Evolutionary conservation across 2,113 vertebrate genomes (phyloP).

Genomic region (Ivindomyrus marchei): DNA sequence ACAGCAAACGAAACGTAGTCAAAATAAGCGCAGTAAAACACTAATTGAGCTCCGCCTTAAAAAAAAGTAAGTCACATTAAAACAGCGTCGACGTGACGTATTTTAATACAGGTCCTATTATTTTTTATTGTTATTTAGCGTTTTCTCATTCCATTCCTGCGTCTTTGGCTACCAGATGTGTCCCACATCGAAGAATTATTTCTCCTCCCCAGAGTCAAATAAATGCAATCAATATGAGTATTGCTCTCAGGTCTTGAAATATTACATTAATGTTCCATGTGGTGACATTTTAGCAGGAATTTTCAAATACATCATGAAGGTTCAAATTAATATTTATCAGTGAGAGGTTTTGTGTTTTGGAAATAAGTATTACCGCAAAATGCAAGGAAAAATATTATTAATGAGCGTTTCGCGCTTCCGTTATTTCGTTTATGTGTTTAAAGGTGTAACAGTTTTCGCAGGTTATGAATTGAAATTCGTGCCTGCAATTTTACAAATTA

Average conservation of each 20-base stretch:
- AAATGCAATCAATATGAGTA: constrained; percentile 99
- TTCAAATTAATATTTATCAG: constrained; percentile 99
- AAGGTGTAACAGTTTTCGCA: background rate
- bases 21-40: constrained; percentile 51
- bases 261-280: constrained; percentile 99
- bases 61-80: constrained; percentile 63
- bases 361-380: constrained; percentile 74
- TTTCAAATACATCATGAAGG: constrained; percentile 99
- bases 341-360: constrained; percentile 99
- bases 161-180: constrained; percentile 99
- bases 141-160: constrained; percentile 91
- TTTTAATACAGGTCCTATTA: constrained; percentile 73
- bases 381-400: constrained; percentile 43
- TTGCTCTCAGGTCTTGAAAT: constrained; percentile 99
- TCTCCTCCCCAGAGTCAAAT: constrained; percentile 99
- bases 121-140: constrained; percentile 90
- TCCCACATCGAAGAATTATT: constrained; percentile 99
- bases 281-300: constrained; percentile 99
- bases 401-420: background rate
- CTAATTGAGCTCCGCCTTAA: constrained; percentile 47
- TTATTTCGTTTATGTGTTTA: constrained; percentile 2
- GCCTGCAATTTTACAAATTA: background rate
- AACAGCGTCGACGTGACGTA: constrained; percentile 62
- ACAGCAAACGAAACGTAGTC: constrained; percentile 62
- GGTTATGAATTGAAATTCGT: background rate